These are phyloP conservation scores for Triplophysa bombifrons DNA, from an alignment of 2,797 vertebrate species.

Conservation along the genomic window DNA sequence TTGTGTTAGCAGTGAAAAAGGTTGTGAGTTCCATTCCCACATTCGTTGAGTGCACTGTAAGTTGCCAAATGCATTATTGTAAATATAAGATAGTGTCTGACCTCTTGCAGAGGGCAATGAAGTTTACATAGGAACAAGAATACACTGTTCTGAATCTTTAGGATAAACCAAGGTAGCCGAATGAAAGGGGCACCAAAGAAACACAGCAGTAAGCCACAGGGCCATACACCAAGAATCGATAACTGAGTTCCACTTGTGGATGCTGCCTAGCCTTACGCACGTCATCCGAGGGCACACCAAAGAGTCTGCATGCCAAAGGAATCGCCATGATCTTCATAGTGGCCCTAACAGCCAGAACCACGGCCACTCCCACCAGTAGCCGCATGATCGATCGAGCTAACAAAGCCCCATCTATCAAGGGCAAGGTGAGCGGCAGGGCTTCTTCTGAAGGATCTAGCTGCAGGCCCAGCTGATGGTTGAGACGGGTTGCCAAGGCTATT, in stretches of 20 bases:
- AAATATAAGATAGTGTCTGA: neutral
- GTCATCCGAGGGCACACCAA: slow-evolving; percentile 77
- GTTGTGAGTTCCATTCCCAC: neutral
- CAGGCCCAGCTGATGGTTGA: slow-evolving; percentile 81
- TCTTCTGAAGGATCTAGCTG: slow-evolving; percentile 79
- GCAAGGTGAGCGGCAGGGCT: slow-evolving; percentile 79
- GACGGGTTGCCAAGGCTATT: slow-evolving; percentile 84
- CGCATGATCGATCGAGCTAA: slow-evolving; percentile 82
- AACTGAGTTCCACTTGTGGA: slow-evolving; percentile 91
- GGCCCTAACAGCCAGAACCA: slow-evolving; percentile 81
- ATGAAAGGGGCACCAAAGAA: slow-evolving; percentile 85
- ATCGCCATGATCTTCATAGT: slow-evolving; percentile 90
- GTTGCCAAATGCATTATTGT: neutral
- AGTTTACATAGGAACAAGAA: neutral
- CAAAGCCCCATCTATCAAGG: slow-evolving; percentile 72
- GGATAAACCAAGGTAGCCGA: slow-evolving; percentile 81
- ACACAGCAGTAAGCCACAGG: slow-evolving; percentile 90
- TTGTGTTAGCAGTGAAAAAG: neutral
- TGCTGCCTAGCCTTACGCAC: slow-evolving; percentile 86
- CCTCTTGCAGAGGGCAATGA: neutral
- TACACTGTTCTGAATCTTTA: slow-evolving; percentile 67
- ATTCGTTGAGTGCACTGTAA: neutral
- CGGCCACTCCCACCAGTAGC: slow-evolving; percentile 81
- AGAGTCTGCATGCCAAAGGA: slow-evolving; percentile 85
- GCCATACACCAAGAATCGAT: slow-evolving; percentile 92